Conservation (phyloP, 2,113 vertebrate species). For the Toxostoma redivivum region DNA sequence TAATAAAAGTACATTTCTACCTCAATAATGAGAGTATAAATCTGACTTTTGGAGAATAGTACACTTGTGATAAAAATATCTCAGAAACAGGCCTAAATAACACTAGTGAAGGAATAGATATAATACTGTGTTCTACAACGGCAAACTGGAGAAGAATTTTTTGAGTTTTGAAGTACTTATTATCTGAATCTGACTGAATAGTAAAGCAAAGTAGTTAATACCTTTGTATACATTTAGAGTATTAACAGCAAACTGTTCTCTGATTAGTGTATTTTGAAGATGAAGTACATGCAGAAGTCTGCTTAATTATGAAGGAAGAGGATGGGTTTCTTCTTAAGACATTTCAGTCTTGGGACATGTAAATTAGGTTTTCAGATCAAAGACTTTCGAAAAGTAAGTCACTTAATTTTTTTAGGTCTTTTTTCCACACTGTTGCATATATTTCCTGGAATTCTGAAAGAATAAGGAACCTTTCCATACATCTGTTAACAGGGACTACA, state of each 20-base stretch:
- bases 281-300: neutral
- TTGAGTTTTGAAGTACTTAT: neutral
- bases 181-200: neutral
- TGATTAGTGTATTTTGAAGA: neutral
- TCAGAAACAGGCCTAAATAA: neutral
- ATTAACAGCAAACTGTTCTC: neutral
- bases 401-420: neutral
- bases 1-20: neutral
- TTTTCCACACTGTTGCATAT: neutral
- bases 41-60: neutral
- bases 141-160: neutral
- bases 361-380: neutral
- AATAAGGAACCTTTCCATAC: neutral
- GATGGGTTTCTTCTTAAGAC: neutral
- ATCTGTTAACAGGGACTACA: neutral
- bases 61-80: neutral
- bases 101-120: neutral
- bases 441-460: neutral
- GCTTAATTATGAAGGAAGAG: neutral
- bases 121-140: neutral
- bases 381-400: neutral
- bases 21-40: neutral
- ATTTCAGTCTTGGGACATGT: neutral
- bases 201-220: neutral
- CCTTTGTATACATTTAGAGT: neutral